Evolutionary conservation across 2,888 invertebrate species (phyloP).

Genomic region (Noctua pronuba): DNA sequence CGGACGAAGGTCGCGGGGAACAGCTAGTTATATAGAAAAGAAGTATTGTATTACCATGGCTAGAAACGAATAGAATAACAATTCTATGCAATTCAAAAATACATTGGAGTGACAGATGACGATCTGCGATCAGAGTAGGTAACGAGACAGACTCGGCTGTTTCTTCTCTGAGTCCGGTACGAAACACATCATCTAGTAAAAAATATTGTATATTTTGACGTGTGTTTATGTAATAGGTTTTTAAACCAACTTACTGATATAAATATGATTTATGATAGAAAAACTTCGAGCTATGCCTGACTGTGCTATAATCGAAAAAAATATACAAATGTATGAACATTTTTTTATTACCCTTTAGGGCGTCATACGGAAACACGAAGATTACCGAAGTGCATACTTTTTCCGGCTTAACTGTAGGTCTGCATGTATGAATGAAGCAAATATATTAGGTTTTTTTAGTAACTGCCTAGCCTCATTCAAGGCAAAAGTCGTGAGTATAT

Average conservation of each 20-base stretch:
- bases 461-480: neutral
- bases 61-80: neutral
- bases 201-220: neutral
- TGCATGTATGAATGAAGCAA: constrained; percentile 21
- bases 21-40: too few relatives aligned
- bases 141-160: neutral
- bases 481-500: constrained; percentile 20
- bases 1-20: too few relatives aligned
- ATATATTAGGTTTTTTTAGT: constrained; percentile 2
- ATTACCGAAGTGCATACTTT: neutral
- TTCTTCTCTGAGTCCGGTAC: neutral
- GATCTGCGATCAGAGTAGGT: neutral
- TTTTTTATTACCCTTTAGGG: neutral
- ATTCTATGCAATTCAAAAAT: neutral
- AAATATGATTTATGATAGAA: neutral
- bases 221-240: neutral
- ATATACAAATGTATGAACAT: neutral
- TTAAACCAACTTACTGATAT: neutral
- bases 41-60: neutral
- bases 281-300: neutral
- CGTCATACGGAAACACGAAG: neutral
- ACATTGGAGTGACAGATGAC: neutral
- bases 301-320: too few relatives aligned
- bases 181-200: neutral
- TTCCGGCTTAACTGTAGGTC: neutral